Evolutionary conservation across 2,888 invertebrate genomes (phyloP).

Genomic region (Latrodectus hesperus): DNA sequence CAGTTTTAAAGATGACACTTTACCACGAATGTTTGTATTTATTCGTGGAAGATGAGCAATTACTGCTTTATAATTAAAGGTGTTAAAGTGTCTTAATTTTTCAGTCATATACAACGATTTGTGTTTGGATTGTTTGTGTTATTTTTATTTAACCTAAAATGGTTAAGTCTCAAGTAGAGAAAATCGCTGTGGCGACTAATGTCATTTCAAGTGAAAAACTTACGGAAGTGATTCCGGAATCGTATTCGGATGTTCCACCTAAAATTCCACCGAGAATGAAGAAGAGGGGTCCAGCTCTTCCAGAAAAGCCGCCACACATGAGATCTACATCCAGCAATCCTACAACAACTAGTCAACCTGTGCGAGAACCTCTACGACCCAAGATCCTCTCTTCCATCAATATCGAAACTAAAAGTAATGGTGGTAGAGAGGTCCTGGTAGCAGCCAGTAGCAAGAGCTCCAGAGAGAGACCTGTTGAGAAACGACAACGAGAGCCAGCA

Average conservation of each 20-base stretch:
- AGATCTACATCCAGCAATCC: constrained; percentile 10
- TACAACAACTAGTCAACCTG: constrained; percentile 42
- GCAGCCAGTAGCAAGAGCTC: constrained; percentile 46
- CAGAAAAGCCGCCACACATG: constrained; percentile 61
- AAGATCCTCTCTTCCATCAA: constrained; percentile 4
- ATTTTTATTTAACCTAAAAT: constrained; percentile 13
- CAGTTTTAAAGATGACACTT: neutral
- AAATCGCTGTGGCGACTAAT: constrained; percentile 26
- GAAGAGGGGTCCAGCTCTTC: constrained; percentile 56
- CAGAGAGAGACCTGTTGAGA: constrained; percentile 53
- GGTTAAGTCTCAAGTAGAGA: constrained; percentile 50
- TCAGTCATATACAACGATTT: neutral
- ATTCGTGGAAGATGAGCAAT: neutral
- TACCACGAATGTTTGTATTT: constrained; percentile 17
- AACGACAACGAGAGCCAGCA: constrained; percentile 65
- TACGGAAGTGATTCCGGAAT: neutral
- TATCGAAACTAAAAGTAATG: neutral
- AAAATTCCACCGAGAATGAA: constrained; percentile 62
- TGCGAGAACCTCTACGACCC: constrained; percentile 31
- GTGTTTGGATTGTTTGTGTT: neutral
- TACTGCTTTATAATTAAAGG: constrained; percentile 11
- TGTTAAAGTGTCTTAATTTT: constrained; percentile 28
- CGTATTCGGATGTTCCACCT: constrained; percentile 21
- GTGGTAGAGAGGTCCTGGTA: constrained; percentile 54
- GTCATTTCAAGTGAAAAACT: constrained; percentile 12